Conservation (phyloP, 53 echinoderm and acorn worm species). For the Holothuria scabra region DNA sequence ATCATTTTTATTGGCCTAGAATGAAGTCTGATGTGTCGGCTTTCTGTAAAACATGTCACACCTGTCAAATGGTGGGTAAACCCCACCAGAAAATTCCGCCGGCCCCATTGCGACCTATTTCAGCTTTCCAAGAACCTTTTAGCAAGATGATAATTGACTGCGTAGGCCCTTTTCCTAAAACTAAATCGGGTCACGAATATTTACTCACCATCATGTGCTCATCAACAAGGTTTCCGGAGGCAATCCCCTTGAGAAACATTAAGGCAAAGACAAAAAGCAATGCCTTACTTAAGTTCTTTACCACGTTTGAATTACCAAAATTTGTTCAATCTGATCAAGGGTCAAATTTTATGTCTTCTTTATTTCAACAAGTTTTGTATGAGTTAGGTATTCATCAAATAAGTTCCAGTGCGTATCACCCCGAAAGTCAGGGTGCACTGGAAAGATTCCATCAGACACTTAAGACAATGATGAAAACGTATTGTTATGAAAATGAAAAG, state of each 20-base stretch:
- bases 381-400: slow-evolving; percentile 52
- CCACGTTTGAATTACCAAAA: slow-evolving; percentile 60
- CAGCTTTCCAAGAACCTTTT: slow-evolving; percentile 69
- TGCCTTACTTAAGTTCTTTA: slow-evolving; percentile 66
- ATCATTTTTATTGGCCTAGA: slow-evolving; percentile 61
- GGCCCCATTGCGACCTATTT: slow-evolving; percentile 61
- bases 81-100: slow-evolving; percentile 54
- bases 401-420: slow-evolving; percentile 73
- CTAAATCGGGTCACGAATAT: slow-evolving; percentile 60
- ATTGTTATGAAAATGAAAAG: slow-evolving; percentile 48
- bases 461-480: slow-evolving; percentile 66
- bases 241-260: slow-evolving; percentile 68
- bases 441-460: slow-evolving; percentile 70
- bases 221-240: slow-evolving; percentile 75
- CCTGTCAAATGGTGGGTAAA: slow-evolving; percentile 67
- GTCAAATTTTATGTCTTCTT: slow-evolving; percentile 56
- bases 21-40: slow-evolving; percentile 34
- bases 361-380: slow-evolving; percentile 60
- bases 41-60: slow-evolving; percentile 59
- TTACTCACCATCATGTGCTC: slow-evolving; percentile 74
- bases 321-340: slow-evolving; percentile 58
- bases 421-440: slow-evolving; percentile 68
- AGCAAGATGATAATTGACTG: slow-evolving; percentile 61
- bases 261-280: slow-evolving; percentile 58
- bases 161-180: slow-evolving; percentile 66